Base-by-base conservation (phyloP, 2,113 vertebrate genomes). In the Phaetusa simplex region DNA sequence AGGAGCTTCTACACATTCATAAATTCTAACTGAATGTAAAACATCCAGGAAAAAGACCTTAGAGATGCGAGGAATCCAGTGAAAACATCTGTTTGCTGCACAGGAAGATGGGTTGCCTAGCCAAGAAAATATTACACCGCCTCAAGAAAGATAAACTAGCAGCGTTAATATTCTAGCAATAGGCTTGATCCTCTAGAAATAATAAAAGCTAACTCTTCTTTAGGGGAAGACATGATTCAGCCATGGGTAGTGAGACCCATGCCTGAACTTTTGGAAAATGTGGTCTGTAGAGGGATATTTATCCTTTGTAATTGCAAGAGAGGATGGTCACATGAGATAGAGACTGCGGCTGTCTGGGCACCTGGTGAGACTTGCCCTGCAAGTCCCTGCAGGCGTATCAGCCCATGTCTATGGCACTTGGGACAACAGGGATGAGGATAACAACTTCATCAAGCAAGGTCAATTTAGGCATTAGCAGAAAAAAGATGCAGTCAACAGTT, bases 1-100 rank as follows among this genome's bases (percentile, higher is more conserved):
- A 97, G 95, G 91, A 95, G 36, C 72, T 95, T 93, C 80, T 87
- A 87, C 91, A 87, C 86, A 89, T 97, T 93, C 88, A 96, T 96
- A 95, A 95, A 97, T 95, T 96, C 93, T 91, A 91, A 76, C 67
- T 92, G 86, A 94, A 96, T 92, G 92, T 82, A 84, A 96, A 97
- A 74, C 83, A 95, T 95, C 86, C 96, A 97, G 94, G 93, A 89
- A 97, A 82, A 55, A 89, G 92, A 93, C 93, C 87, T 97, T 86
- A 97, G 97, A 91, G 92, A 96, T 97, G 94, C 4, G 5, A 91
- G 50, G 93, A 97, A 96, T 97, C 94, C 91, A 96, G 86, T 67
- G 81, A 91, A 89, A 97, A 97, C 92, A 97, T 96, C 96, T 97
- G 95, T 78, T 96, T 0, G 0, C 85, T 92, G 88, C 72, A 67